phyloP scores from a whole-genome alignment of 2,113 vertebrate species.

The Charina bottae region DNA sequence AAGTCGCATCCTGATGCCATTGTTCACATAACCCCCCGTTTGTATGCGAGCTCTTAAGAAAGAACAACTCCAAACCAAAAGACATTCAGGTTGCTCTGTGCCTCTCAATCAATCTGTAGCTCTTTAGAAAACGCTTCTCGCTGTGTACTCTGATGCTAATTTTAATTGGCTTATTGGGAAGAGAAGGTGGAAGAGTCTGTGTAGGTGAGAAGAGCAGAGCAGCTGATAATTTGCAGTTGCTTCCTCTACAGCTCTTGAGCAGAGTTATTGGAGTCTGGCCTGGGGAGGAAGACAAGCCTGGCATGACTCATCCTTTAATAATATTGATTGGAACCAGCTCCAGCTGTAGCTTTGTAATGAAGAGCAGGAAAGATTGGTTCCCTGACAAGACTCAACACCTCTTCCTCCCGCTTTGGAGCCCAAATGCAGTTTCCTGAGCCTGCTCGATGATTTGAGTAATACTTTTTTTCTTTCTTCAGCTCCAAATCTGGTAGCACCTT shows the following conservation, averaged over 20 bases:
- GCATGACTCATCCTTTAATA: constrained; percentile 55
- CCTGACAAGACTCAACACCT: neutral
- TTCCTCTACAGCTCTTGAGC: neutral
- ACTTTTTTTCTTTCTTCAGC: neutral
- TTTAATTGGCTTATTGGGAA: fast-evolving
- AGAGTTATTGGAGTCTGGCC: neutral
- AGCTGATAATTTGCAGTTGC: neutral
- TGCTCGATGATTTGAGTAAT: neutral
- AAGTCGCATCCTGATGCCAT: neutral
- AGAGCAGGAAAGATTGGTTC: constrained; percentile 10
- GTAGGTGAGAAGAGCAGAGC: constrained; percentile 26
- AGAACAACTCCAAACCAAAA: too few species aligned
- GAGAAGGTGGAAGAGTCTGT: fast-evolving
- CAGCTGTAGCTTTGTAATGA: neutral
- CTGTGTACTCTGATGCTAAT: neutral
- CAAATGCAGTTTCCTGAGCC: fast-evolving
- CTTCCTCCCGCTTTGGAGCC: neutral
- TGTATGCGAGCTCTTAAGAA: neutral
- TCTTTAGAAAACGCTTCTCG: neutral
- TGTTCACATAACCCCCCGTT: neutral
- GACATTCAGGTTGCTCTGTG: neutral
- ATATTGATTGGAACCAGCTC: neutral
- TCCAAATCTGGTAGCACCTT: neutral
- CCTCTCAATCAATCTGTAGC: neutral
- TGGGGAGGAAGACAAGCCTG: constrained; percentile 37